phyloP scores from a whole-genome alignment of 2,113 vertebrate species.

The Strix aluco region DNA sequence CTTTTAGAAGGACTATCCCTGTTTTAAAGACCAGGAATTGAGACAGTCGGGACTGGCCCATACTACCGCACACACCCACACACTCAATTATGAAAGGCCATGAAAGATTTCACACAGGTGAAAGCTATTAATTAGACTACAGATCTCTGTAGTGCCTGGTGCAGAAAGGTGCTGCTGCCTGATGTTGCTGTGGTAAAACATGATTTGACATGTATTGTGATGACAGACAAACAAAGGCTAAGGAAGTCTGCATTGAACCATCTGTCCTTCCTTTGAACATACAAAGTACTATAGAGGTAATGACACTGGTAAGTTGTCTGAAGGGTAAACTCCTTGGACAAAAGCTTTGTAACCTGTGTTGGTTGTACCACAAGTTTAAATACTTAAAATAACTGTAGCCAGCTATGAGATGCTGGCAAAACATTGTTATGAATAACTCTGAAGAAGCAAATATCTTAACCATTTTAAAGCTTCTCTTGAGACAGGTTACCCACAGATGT shows the following conservation, averaged over 20 bases:
- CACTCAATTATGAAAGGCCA: not conserved
- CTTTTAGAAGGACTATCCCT: not conserved
- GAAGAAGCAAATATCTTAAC: not conserved
- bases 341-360: not conserved
- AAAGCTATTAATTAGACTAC: not conserved
- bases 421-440: not conserved
- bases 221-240: not conserved
- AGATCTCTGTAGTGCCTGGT: not conserved
- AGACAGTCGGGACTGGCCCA: rapidly evolving
- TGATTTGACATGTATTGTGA: not conserved
- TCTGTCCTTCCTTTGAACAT: not conserved
- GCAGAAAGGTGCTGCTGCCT: not conserved
- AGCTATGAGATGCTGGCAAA: not conserved
- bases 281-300: not conserved
- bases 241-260: not conserved
- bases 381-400: not conserved
- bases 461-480: not conserved
- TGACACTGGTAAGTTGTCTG: not conserved
- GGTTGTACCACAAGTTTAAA: not conserved
- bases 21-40: not conserved
- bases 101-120: not conserved
- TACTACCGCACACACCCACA: no score
- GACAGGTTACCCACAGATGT: not conserved
- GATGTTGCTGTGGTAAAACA: not conserved
- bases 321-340: not conserved